Percentiles rank a stretch among this genome's conserved stretches.
Evolutionary conservation across 2,888 invertebrate genomes (phyloP).

Genomic region (Onthophagus sagittarius): DNA sequence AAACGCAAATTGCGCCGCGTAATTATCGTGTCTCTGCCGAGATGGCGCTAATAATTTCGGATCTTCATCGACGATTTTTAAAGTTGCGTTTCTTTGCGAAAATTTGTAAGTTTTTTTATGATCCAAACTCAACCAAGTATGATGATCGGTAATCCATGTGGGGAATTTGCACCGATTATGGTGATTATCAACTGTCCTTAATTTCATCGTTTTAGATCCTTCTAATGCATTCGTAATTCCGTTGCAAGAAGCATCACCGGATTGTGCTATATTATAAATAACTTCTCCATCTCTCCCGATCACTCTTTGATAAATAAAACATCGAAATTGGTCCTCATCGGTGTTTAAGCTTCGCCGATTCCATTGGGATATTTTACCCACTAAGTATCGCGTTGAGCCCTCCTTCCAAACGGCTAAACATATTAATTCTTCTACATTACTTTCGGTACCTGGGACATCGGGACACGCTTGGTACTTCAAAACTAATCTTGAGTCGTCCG

Average conservation of each 20-base stretch:
- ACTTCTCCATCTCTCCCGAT: constrained; percentile 50
- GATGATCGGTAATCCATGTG: constrained; percentile 72
- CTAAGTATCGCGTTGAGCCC: constrained; percentile 73
- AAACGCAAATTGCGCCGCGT: constrained; percentile 38
- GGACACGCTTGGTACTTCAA: constrained; percentile 82
- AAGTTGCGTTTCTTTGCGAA: constrained; percentile 68
- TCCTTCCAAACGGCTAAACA: constrained; percentile 84
- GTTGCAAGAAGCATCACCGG: constrained; percentile 77
- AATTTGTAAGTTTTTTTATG: constrained; percentile 70
- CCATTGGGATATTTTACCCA: constrained; percentile 67
- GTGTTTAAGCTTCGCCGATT: constrained; percentile 57
- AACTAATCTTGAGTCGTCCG: constrained; percentile 73
- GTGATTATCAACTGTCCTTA: constrained; percentile 74
- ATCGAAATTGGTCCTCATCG: constrained; percentile 76
- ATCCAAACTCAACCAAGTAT: constrained; percentile 76
- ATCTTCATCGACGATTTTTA: constrained; percentile 49
- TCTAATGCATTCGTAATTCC: constrained; percentile 71
- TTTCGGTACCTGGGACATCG: constrained; percentile 72
- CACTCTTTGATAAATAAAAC: constrained; percentile 70
- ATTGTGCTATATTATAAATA: constrained; percentile 68
- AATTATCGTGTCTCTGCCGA: constrained; percentile 36
- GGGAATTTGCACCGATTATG: constrained; percentile 76
- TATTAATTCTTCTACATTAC: constrained; percentile 75
- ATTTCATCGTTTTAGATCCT: constrained; percentile 73
- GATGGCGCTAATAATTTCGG: constrained; percentile 32